Base-by-base conservation (phyloP, 2,797 vertebrate species). In the Hirundo rustica region DNA sequence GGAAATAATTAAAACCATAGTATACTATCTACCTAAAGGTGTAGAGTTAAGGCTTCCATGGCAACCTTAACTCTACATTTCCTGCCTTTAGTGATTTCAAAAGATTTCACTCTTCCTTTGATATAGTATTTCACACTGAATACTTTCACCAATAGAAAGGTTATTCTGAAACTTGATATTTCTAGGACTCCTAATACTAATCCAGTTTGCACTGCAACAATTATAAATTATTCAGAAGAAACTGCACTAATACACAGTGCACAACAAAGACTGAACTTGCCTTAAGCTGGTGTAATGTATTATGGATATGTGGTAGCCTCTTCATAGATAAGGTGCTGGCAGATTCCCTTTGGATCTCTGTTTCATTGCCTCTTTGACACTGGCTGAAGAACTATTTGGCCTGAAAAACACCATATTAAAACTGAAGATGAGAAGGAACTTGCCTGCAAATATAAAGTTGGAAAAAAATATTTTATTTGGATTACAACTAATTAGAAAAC, bases 171-270 rank as follows among this genome's bases (percentile, higher is more conserved):
- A 88, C 16, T 26, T 84, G 89, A 70, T 72, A 64, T 92, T 97
- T 96, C 66, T 70, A 89, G 74, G 32, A 10, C 62, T 92, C 61
- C 88, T 82, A 94, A 89, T 30, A 90, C 66, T 93, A 86, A 92
- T 57, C 53, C 64, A 86, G 80, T 82, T 94, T 89, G 42, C 44
- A 83, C 32, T 89, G 40, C 45, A 96, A 89, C 38, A 53, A 36
- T 70, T 65, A 75, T 89, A 93, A 95, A 95, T 93, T 85, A 95
- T 85, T 93, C 82, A 96, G 65, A 76, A 90, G 48, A 95, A 95
- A 91, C 32, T 61, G 30, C 75, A 85, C 60, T 88, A 84, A 92
- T 77, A 76, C 42, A 71, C 11, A 53, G 17, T 55, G 79, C 42
- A 85, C 77, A 92, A 93, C 55, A 76, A 80, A 68, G 62, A n/a